Evolutionary conservation across 1,140 invertebrate species (phyloP).

Genomic region (Brachionus angularis): DNA sequence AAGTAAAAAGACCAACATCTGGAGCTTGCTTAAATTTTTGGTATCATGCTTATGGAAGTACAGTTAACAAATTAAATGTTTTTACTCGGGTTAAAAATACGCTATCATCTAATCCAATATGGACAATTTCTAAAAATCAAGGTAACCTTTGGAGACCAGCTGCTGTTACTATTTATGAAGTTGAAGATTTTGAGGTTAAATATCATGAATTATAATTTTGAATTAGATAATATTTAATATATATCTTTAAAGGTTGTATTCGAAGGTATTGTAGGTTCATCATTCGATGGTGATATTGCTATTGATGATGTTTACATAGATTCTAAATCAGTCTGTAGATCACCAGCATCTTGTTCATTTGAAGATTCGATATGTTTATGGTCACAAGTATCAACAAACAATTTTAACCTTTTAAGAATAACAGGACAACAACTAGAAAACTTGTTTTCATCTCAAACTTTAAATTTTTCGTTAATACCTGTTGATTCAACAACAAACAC

Average conservation of each 20-base stretch:
- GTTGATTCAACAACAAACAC: slow-evolving; percentile 15
- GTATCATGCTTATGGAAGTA: slow-evolving; percentile 49
- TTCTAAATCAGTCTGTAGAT: slow-evolving; percentile 42
- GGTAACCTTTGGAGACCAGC: slow-evolving; percentile 51
- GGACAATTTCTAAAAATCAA: slow-evolving; percentile 49
- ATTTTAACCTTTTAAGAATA: slow-evolving; percentile 21
- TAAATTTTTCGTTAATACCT: too few relatives aligned
- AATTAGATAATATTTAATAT: slow-evolving; percentile 19
- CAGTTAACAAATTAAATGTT: slow-evolving; percentile 50
- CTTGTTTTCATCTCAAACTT: too few relatives aligned
- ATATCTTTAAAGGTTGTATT: slow-evolving; percentile 64
- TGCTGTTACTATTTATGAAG: slow-evolving; percentile 39
- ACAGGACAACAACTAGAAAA: slow-evolving; percentile 4
- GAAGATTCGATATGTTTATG: slow-evolving; percentile 47
- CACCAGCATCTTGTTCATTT: slow-evolving; percentile 46
- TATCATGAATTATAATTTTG: background rate
- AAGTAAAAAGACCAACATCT: background rate
- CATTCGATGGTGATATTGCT: slow-evolving; percentile 69
- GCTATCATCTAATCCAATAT: slow-evolving; percentile 48
- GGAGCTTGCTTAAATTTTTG: slow-evolving; percentile 47
- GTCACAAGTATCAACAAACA: slow-evolving; percentile 12
- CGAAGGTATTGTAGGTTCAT: slow-evolving; percentile 65
- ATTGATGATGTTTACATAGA: slow-evolving; percentile 65
- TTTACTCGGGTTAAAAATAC: slow-evolving; percentile 47
- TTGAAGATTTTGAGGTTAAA: slow-evolving; percentile 14